phyloP scores from a whole-genome alignment of 1,140 invertebrate species.

The Bombyx mori region DNA sequence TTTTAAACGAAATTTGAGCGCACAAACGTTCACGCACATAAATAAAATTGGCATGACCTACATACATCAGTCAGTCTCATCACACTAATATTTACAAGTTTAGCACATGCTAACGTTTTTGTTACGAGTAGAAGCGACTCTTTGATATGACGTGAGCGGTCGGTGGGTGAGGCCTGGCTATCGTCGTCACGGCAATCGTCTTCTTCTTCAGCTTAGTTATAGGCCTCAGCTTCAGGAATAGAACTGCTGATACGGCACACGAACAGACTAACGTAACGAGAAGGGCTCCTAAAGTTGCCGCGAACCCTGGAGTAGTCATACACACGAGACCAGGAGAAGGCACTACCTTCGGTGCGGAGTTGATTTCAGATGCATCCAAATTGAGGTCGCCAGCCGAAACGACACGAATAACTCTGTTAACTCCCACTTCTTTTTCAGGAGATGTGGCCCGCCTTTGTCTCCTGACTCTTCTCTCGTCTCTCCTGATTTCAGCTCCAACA shows the following conservation, averaged over 20 bases:
- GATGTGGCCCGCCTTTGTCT: slow-evolving; percentile 74
- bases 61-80: slow-evolving; percentile 61
- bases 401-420: slow-evolving; percentile 87
- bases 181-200: slow-evolving; percentile 67
- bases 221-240: slow-evolving; percentile 84
- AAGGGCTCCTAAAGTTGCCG: slow-evolving; percentile 85
- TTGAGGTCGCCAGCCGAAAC: slow-evolving; percentile 87
- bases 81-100: slow-evolving; percentile 69
- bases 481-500: slow-evolving; percentile 75
- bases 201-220: slow-evolving; percentile 73
- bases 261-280: slow-evolving; percentile 85
- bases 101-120: slow-evolving; percentile 37
- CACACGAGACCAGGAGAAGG: slow-evolving; percentile 85
- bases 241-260: slow-evolving; percentile 86
- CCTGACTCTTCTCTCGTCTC: slow-evolving; percentile 80
- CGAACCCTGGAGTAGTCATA: slow-evolving; percentile 93
- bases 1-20: slow-evolving; percentile 36
- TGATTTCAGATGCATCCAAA: slow-evolving; percentile 82
- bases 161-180: slow-evolving; percentile 52
- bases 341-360: slow-evolving; percentile 75
- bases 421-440: slow-evolving; percentile 83
- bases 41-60: slow-evolving; percentile 42
- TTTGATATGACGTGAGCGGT: slow-evolving; percentile 59
- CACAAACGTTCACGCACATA: slow-evolving; percentile 34
- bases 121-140: slow-evolving; percentile 67